Evolutionary conservation across 2,888 invertebrate genomes (phyloP).

Genomic region (Nymphalis c-album): DNA sequence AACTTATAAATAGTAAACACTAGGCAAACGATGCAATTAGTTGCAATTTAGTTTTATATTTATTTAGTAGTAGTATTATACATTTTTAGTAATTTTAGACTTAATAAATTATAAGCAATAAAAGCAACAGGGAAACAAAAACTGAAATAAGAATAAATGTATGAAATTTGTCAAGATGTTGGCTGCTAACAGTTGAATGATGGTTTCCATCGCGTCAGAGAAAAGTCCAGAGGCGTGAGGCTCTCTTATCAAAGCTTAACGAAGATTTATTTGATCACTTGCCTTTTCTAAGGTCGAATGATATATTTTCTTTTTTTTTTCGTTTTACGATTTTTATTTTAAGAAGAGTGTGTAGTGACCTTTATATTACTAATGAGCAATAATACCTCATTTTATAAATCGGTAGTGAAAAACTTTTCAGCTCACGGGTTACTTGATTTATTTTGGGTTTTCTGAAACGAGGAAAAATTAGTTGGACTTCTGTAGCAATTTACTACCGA

Average conservation of each 20-base stretch:
- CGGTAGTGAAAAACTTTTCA: too few species aligned
- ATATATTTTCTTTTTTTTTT: constrained; percentile 42
- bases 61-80: too few species aligned
- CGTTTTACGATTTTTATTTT: constrained; percentile 13
- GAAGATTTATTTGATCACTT: constrained; percentile 52
- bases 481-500: too few species aligned
- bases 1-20: too few species aligned
- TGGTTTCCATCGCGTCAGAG: constrained; percentile 45
- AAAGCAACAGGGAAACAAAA: not conserved
- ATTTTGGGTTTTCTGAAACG: too few species aligned
- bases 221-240: constrained; percentile 41
- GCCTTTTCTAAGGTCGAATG: constrained; percentile 46
- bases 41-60: too few species aligned
- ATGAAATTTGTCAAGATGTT: constrained; percentile 50
- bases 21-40: too few species aligned
- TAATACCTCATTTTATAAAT: too few species aligned
- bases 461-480: too few species aligned
- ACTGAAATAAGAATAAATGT: constrained; percentile 41
- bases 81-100: too few species aligned
- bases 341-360: not conserved
- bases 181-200: constrained; percentile 44
- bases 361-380: too few species aligned
- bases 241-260: constrained; percentile 55
- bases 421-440: too few species aligned
- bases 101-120: not conserved